Percentiles rank a stretch among this genome's conserved stretches.
Evolutionary conservation across 1,140 invertebrate genomes (phyloP).

Genomic region (Campodea augens): DNA sequence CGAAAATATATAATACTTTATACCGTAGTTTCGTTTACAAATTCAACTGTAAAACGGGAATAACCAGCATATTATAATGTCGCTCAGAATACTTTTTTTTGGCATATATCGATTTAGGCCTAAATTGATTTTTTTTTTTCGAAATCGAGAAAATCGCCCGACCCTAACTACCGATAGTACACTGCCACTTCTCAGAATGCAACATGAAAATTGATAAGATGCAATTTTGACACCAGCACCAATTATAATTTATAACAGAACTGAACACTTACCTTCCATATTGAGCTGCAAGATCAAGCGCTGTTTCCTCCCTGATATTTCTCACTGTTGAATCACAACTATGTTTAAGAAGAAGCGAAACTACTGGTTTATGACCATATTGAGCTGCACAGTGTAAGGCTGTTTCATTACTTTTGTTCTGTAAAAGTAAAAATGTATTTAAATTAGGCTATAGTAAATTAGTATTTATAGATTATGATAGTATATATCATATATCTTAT

Average conservation of each 20-base stretch:
- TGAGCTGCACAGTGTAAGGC: slow-evolving; percentile 85
- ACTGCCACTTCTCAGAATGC: background rate
- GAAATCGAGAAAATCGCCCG: no score
- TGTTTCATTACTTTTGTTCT: slow-evolving; percentile 86
- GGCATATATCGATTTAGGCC: no score
- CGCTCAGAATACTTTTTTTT: no score
- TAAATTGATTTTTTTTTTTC: no score
- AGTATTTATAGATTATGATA: no score
- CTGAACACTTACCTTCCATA: slow-evolving; percentile 47
- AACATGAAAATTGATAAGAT: background rate
- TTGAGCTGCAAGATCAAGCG: slow-evolving; percentile 83
- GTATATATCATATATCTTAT: no score
- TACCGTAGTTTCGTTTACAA: no score
- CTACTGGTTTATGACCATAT: slow-evolving; percentile 80
- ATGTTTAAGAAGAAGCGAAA: slow-evolving; percentile 62
- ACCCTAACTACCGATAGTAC: no score
- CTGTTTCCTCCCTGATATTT: slow-evolving; percentile 74
- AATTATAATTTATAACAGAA: slow-evolving; percentile 4
- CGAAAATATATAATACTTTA: no score
- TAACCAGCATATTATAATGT: no score
- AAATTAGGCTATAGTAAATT: no score
- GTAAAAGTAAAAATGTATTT: slow-evolving; percentile 24
- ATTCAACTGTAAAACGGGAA: no score
- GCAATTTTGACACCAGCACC: slow-evolving; percentile 3
- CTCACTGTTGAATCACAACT: slow-evolving; percentile 76